Base-by-base conservation (phyloP, 2,888 invertebrate genomes). In the Lepidocyrtoides sp. region DNA sequence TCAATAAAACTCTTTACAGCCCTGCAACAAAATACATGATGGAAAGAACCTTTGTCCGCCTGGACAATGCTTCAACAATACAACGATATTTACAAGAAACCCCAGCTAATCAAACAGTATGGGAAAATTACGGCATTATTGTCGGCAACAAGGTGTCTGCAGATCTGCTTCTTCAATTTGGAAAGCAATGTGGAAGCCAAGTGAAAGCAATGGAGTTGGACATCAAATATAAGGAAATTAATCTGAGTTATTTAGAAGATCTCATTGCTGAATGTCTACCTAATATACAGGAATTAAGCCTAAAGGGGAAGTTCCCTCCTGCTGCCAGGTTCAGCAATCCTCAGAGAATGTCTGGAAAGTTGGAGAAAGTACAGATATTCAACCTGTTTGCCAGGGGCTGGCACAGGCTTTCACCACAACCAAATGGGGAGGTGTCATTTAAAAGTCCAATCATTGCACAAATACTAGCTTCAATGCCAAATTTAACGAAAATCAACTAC, bases 381-480 rank as follows among this genome's bases (percentile, higher is more conserved):
- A 91, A 91, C 10, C 60, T 91, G 17, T 36, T 82, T 17, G 91
- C 91, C 12, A 69, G 41, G 41, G 84, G 84, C 3, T 91, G 91
- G 91, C 91, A 91, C 41, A 54, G 82, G 12, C 82, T 91, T 32
- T 82, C 90, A 20, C 90, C 91, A 10, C 14, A 60, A 0, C 32
- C 72, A 2, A 91, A 44, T n/a, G 91, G 91, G 0, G 91, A 91
- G 63, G 86, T 91, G 2, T 36, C 36, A 0, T 91, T 91, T 51
- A 91, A 82, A 23, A 86, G 82, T 32, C 91, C 86, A 20, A 23
- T 82, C 8, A 86, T 91, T n/a, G 91, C 81, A 1, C 81, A 91
- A 10, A 32, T 86, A 5, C 32, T 91, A 29, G 41, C 91, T 32
- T 81, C 91, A 63, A 91, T 91, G 91, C 91, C 91, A 75, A 91